Evolutionary conservation across 1,140 invertebrate species (phyloP).

Genomic region (Papilio glaucus): DNA sequence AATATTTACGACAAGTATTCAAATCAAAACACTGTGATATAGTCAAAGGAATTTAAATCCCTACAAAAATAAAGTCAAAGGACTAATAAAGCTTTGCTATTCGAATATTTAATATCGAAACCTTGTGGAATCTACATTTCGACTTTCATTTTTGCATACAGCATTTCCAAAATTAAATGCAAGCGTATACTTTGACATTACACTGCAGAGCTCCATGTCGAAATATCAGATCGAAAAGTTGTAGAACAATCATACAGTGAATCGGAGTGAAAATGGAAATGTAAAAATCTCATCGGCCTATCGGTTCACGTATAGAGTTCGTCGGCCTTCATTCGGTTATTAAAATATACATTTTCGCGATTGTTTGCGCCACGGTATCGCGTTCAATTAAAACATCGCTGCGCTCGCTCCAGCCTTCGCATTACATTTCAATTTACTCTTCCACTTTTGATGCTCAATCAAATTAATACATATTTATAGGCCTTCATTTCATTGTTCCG

Average conservation of each 20-base stretch:
- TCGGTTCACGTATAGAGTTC: conserved; percentile 5
- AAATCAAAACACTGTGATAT: too few relatives aligned
- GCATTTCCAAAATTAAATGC: conserved; percentile 26
- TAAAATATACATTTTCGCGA: conserved; percentile 43
- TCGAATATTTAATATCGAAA: background rate
- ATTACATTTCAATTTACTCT: conserved; percentile 36
- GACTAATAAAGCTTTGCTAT: background rate
- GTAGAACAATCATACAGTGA: background rate
- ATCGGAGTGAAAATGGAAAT: conserved; percentile 34
- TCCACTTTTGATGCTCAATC: conserved; percentile 29
- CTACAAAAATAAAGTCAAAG: background rate
- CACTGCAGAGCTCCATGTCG: background rate
- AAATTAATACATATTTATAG: conserved; percentile 38
- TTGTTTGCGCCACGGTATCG: conserved; percentile 30
- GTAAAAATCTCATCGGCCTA: conserved; percentile 30
- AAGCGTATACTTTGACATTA: conserved; percentile 4
- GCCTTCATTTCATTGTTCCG: conserved; percentile 7
- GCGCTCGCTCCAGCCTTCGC: background rate
- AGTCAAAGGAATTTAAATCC: too few relatives aligned
- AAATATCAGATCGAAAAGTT: conserved; percentile 21
- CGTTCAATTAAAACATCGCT: conserved; percentile 33
- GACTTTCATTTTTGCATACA: background rate
- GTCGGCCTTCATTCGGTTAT: conserved; percentile 39
- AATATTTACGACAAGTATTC: too few relatives aligned
- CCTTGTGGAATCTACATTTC: background rate